A percentile compares a stretch with the other conserved stretches of the same genome.
phyloP scores from a whole-genome alignment of 1,140 invertebrate species.

The Drosophila simulans region DNA sequence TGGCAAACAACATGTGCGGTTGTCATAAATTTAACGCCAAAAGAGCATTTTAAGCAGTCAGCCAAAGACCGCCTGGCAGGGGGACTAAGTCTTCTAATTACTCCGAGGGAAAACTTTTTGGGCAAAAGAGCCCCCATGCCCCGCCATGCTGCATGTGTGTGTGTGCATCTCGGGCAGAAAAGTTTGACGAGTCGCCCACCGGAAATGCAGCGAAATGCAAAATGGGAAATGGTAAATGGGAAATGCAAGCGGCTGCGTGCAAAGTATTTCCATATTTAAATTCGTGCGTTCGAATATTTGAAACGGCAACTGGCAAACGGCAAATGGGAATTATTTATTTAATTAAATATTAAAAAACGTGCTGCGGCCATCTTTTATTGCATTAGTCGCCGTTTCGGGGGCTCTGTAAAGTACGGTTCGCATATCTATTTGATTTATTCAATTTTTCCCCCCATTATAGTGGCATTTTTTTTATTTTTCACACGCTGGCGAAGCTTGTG shows the following conservation, averaged over 20 bases:
- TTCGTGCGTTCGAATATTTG: conserved; percentile 40
- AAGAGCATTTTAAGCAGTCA: conserved; percentile 72
- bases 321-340: conserved; percentile 72
- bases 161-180: conserved; percentile 12
- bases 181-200: conserved; percentile 31
- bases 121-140: no score
- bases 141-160: conserved; percentile 21
- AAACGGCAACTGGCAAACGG: conserved; percentile 27
- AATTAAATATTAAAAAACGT: conserved; percentile 77
- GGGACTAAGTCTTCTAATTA: conserved; percentile 74
- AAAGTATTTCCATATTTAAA: conserved; percentile 54
- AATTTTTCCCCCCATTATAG: conserved; percentile 26
- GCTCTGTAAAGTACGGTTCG: conserved; percentile 23
- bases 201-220: conserved; percentile 6
- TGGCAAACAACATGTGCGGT: conserved; percentile 74
- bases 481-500: conserved; percentile 14
- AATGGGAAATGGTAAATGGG: neutral
- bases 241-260: conserved; percentile 38
- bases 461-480: conserved; percentile 9
- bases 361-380: conserved; percentile 35
- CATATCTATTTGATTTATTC: conserved; percentile 38
- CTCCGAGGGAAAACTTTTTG: conserved; percentile 61
- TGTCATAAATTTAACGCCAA: conserved; percentile 79
- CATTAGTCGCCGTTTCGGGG: conserved; percentile 37
- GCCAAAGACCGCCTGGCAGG: conserved; percentile 34